These are phyloP conservation scores for Neotoxoptera formosana DNA, from an alignment of 1,140 invertebrate species.

Conservation along the genomic window DNA sequence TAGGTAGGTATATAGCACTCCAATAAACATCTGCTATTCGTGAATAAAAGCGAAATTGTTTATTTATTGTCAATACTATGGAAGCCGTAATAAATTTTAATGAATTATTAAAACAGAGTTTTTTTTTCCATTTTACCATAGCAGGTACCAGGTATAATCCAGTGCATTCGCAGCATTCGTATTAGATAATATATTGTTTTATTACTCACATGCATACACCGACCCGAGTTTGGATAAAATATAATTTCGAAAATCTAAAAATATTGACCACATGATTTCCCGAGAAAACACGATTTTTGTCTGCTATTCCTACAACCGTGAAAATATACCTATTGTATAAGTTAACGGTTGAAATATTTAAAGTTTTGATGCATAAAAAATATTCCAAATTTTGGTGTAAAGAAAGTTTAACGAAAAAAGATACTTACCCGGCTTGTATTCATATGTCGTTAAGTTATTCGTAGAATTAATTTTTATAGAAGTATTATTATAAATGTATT, in stretches of 20 bases:
- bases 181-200: background rate
- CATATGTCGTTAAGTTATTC: background rate
- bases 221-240: background rate
- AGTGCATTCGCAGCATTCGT: background rate
- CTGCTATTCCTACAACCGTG: background rate
- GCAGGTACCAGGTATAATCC: background rate
- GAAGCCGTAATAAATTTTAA: background rate
- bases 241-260: background rate
- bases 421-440: background rate
- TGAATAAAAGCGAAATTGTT: background rate
- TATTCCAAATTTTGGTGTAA: background rate
- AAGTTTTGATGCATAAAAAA: background rate
- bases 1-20: background rate
- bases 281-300: background rate
- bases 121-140: background rate
- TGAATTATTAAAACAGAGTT: background rate
- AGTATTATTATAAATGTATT: constrained; percentile 16
- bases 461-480: background rate
- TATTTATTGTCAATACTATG: background rate
- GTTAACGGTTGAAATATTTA: too few relatives aligned
- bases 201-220: background rate
- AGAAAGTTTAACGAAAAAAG: background rate
- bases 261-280: background rate
- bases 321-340: background rate
- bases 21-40: background rate